These are phyloP conservation scores for Callionymus lyra DNA, from an alignment of 2,113 vertebrate genomes.

Conservation along the genomic window DNA sequence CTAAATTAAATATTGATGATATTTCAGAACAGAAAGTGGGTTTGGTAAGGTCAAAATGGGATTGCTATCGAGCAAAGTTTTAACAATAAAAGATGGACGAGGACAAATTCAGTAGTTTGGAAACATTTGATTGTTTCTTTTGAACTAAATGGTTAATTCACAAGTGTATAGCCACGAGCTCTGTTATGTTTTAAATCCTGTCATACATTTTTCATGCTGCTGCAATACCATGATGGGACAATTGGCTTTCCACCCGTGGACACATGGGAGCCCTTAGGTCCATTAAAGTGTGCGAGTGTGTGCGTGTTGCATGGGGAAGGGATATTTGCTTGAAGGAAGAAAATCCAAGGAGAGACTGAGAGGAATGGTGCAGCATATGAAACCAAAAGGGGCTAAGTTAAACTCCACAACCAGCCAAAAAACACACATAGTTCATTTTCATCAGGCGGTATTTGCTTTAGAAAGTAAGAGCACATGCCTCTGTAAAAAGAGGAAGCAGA, in stretches of 20 bases:
- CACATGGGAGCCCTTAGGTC: conserved; percentile 52
- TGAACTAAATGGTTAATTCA: conserved; percentile 49
- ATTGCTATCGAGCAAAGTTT: conserved; percentile 5
- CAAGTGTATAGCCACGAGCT: conserved; percentile 38
- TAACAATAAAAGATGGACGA: no score
- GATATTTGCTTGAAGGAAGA: conserved; percentile 46
- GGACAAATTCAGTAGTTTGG: no score
- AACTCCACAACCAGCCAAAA: conserved; percentile 2
- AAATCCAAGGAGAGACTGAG: conserved; percentile 19
- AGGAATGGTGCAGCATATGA: conserved; percentile 18
- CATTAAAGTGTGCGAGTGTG: conserved; percentile 48
- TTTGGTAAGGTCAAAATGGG: conserved; percentile 1
- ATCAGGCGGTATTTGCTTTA: conserved; percentile 48
- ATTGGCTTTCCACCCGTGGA: conserved; percentile 35
- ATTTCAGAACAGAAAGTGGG: conserved; percentile 41
- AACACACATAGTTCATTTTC: conserved; percentile 39
- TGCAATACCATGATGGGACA: conserved; percentile 39
- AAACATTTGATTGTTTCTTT: no score
- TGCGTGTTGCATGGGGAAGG: conserved; percentile 17
- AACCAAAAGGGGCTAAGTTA: conserved; percentile 19
- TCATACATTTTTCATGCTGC: conserved; percentile 69
- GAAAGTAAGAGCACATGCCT: conserved; percentile 32
- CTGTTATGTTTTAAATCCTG: conserved; percentile 58
- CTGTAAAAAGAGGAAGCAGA: conserved; percentile 11
- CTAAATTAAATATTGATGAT: conserved; percentile 62